Conservation (phyloP, 53 echinoderm and acorn worm species). For the Zoroaster sp. region DNA sequence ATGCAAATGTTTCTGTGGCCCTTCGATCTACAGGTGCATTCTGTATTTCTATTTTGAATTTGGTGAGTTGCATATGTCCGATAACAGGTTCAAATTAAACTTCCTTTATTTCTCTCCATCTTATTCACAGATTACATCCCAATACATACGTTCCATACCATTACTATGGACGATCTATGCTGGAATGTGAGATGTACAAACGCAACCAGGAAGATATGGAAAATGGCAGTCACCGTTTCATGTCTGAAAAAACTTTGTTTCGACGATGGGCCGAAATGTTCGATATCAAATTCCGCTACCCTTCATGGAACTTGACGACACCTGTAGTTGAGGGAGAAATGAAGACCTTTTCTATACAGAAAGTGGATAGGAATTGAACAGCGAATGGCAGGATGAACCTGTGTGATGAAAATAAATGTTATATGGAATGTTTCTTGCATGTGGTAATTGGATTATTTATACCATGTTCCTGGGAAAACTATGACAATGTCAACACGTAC, state of each 20-base stretch:
- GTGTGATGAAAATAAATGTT: too few relatives aligned
- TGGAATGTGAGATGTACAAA: slow-evolving; percentile 59
- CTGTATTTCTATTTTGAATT: too few relatives aligned
- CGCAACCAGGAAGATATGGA: slow-evolving; percentile 29
- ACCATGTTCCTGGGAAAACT: too few relatives aligned
- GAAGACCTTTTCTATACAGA: not conserved
- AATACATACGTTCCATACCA: slow-evolving; percentile 17
- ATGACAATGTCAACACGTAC: too few relatives aligned
- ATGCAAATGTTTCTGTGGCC: too few relatives aligned
- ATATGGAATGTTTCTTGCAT: too few relatives aligned
- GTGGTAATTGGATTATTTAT: too few relatives aligned
- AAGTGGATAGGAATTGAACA: too few relatives aligned
- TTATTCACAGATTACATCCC: slow-evolving; percentile 20
- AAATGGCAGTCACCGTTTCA: slow-evolving; percentile 49
- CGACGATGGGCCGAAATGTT: slow-evolving; percentile 55
- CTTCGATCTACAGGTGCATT: too few relatives aligned
- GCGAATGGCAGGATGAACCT: too few relatives aligned
- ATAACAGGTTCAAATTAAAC: not conserved
- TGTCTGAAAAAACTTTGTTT: slow-evolving; percentile 60
- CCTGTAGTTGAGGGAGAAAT: not conserved
- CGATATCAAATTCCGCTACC: slow-evolving; percentile 47
- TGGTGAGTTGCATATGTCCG: too few relatives aligned
- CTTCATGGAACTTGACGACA: slow-evolving; percentile 47
- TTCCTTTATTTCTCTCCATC: not conserved
- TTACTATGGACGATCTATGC: slow-evolving; percentile 49